Conservation (phyloP, 2,797 vertebrate genomes). For the Acridotheres tristis region DNA sequence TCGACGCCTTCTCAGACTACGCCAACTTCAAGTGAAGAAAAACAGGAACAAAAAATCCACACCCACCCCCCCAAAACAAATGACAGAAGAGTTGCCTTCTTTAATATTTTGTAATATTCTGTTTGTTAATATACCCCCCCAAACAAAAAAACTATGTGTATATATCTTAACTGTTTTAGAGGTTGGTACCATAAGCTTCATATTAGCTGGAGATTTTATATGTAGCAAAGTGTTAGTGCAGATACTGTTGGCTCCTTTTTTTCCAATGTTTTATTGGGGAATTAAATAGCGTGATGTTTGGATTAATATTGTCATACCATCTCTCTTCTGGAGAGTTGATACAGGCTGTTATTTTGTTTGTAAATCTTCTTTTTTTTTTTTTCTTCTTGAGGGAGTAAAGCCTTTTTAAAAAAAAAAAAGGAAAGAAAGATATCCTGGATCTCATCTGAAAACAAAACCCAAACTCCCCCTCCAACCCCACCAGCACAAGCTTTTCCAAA, state of each 20-base stretch:
- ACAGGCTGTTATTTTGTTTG: conserved; percentile 69
- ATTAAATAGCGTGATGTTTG: conserved; percentile 84
- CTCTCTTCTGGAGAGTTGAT: conserved; percentile 70
- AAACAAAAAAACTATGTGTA: conserved; percentile 75
- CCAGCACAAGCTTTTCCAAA: conserved; percentile 62
- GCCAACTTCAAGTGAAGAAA: conserved; percentile 94
- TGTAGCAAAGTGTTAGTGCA: conserved; percentile 88
- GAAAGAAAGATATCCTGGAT: neutral
- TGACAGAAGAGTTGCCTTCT: conserved; percentile 90
- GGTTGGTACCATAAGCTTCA: conserved; percentile 90
- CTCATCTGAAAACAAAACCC: neutral
- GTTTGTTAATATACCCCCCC: conserved; percentile 91
- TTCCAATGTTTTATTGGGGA: conserved; percentile 83
- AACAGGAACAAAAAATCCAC: neutral
- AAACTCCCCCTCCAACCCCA: neutral
- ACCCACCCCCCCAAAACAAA: conserved; percentile 16
- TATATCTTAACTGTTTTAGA: conserved; percentile 92
- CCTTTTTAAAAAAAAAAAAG: conserved; percentile 37
- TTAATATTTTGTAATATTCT: conserved; percentile 99
- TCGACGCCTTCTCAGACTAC: conserved; percentile 98
- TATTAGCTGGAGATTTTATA: conserved; percentile 92
- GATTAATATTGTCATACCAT: conserved; percentile 73
- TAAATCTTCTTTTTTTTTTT: conserved; percentile 24
- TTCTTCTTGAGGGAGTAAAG: conserved; percentile 60
- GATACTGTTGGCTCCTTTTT: conserved; percentile 76